Evolutionary conservation across 2,888 invertebrate species (phyloP), one percentile per base, ranked within the genome.

Genomic region (Oegoconia quadripuncta): DNA sequence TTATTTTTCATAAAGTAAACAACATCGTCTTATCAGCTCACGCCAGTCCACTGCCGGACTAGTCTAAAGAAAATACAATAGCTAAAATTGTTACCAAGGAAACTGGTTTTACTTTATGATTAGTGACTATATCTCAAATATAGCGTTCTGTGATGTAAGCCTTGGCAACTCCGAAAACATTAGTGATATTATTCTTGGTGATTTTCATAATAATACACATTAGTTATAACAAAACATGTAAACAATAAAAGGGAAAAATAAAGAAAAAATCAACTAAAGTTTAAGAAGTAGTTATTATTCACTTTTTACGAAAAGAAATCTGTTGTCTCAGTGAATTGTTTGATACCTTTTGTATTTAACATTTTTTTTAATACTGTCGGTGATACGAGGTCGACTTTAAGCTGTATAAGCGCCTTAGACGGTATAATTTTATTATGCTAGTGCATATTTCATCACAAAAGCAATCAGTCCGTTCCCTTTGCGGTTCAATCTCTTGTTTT

Each of bases 71-170:
- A n/a, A n/a, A n/a, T n/a, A n/a, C n/a, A n/a, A n/a, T n/a, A n/a
- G 22, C 9, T 22, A 32, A 27, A 27, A 30, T 18, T 31, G 40
- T 42, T 49, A 39, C 46, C 37, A 30, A 44, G 41, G 36, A 41
- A 40, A 39, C 40, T 40, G 52, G n/a, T 30, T 48, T 52, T 48
- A 39, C 43, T 57, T 55, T 55, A 50, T 52, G 44, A 34, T 38
- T 50, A 49, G 57, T 61, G 56, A 52, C 48, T 51, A 38, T 63
- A 53, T 65, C 53, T 63, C 56, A 53, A 57, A 62, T 69, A 73
- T 68, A 69, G 74, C 71, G 59, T 73, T 72, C 78, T 82, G 81
- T 81, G 81, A 83, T 82, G 64, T 55, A 59, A 59, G 74, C 74
- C 72, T 79, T 81, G 72, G 77, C 70, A 71, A 73, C 69, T 71